Conservation (phyloP, 2,888 invertebrate genomes). For the Epistrophe grossulariae region DNA sequence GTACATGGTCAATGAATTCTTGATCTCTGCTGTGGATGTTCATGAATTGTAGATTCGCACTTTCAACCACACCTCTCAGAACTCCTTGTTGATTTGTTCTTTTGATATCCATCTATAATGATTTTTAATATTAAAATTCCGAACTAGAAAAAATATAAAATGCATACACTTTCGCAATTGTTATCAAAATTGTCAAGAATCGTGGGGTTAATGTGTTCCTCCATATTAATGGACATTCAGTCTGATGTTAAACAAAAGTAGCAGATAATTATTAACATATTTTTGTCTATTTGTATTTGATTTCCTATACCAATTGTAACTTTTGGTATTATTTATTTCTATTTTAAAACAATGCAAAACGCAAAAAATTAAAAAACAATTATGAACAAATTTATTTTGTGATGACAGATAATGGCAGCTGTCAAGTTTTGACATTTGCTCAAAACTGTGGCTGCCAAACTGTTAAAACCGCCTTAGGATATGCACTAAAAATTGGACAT, state of each 20-base stretch:
- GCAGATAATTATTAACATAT: not conserved
- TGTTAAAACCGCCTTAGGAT: not conserved
- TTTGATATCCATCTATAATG: constrained; percentile 73
- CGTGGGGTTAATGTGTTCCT: constrained; percentile 75
- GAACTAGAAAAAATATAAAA: not conserved
- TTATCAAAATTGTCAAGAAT: constrained; percentile 76
- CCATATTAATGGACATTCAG: constrained; percentile 58
- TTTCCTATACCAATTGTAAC: not conserved
- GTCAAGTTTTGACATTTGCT: not conserved
- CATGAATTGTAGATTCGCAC: constrained; percentile 77
- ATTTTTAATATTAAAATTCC: not conserved
- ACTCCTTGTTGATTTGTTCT: constrained; percentile 71
- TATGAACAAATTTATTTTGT: not conserved
- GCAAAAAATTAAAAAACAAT: constrained; percentile 16
- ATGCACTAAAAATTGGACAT: not conserved
- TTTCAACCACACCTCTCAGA: constrained; percentile 70
- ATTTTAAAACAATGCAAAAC: constrained; percentile 39
- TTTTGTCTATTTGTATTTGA: not conserved
- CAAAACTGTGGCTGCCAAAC: not conserved
- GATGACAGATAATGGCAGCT: not conserved
- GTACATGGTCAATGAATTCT: constrained; percentile 83
- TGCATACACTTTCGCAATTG: constrained; percentile 67
- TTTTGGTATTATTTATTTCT: constrained; percentile 15
- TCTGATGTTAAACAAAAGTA: not conserved
- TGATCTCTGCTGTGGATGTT: constrained; percentile 77